Evolutionary conservation across 2,797 vertebrate genomes (phyloP), one percentile per base, ranked within the genome.

Genomic region (Lithobates pipiens): DNA sequence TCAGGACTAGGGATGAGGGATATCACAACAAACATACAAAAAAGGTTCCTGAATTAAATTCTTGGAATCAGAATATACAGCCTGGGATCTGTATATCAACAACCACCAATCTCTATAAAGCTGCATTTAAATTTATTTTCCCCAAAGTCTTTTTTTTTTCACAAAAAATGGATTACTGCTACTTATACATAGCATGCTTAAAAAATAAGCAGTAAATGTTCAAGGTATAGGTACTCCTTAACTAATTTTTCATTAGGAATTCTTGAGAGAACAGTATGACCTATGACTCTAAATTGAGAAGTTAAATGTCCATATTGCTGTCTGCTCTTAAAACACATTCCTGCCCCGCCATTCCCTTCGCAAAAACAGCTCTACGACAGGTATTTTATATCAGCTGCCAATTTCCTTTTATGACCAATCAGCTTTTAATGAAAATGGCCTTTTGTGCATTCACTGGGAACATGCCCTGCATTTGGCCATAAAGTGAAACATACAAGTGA

Each of bases 301-400:
- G 81, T 67, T 83, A 89, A 91, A 88, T 68, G 54, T 70, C 70
- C 80, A 92, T 85, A 77, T 88, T 90, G 89, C 78, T 88, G n/a
- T 68, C 77, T 85, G 76, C 72, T 78, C 78, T 76, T 92, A 76
- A 84, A 68, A 88, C 76, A 83, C 79, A 85, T 68, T 88, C 5
- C 50, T 86, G 73, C 36, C 73, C 16, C 63, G 54, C 76, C 76
- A 54, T 80, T 44, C 77, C 61, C 44, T 67, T 57, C 36, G 9
- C 65, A 57, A 72, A 76, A 77, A 80, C 78, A 76, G 77, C 68
- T 71, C 25, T 13, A 18, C 68, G 65, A 85, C 68, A 86, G 84
- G 29, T 13, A 8, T 83, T 88, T 80, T 73, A 88, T 88, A 69
- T 85, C 71, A 87, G 39, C 36, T 84, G 73, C 72, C 76, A 87